Evolutionary conservation across 2,113 vertebrate species (phyloP), one percentile per base, ranked within the genome.

Genomic region (Microcebus ravelobensis): DNA sequence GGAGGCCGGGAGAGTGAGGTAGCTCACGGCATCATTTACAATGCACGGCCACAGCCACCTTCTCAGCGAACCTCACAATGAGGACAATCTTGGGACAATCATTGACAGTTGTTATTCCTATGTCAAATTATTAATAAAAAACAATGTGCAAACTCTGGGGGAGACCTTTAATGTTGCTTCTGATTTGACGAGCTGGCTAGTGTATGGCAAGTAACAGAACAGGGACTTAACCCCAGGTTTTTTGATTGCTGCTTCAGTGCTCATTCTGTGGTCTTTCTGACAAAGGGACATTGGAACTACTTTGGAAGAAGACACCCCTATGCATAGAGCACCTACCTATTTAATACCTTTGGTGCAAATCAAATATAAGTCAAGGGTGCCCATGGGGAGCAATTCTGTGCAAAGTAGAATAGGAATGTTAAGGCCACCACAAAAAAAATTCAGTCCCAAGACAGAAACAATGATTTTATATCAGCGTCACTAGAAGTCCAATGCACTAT

Each of bases 361-460:
- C 76, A 84, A 87, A n/a, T 52, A 13, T n/a, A 76, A 87, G 15
- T 79, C 18, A 85, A 55, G 29, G 34, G 63, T 57, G 39, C n/a
- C 48, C 74, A 61, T 39, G 77, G 94, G 73, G 61, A 96, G n/a
- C 21, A 90, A 63, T 91, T 93, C 73, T 71, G 29, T 61, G 15
- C 27, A 23, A 68, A 94, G 57, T 3, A 52, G 55, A 87, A 89
- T 68, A 34, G 36, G 73, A 31, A 59, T 39, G 34, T 91, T 81
- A 45, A 94, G 89, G 59, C 6, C 20, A 79, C 34, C 10, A 42
- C 31, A 50, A 18, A 34, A 34, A 50, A 94, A 84, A 86, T 52
- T 52, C 67, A 95, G 20, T 65, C 65, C 45, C 76, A 73, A 84
- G 61, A 76, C 11, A 84, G 70, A 79, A 70, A 36, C 50, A 67